Base-by-base conservation (phyloP, 2,797 vertebrate species). In the Gadopsis marmoratus region DNA sequence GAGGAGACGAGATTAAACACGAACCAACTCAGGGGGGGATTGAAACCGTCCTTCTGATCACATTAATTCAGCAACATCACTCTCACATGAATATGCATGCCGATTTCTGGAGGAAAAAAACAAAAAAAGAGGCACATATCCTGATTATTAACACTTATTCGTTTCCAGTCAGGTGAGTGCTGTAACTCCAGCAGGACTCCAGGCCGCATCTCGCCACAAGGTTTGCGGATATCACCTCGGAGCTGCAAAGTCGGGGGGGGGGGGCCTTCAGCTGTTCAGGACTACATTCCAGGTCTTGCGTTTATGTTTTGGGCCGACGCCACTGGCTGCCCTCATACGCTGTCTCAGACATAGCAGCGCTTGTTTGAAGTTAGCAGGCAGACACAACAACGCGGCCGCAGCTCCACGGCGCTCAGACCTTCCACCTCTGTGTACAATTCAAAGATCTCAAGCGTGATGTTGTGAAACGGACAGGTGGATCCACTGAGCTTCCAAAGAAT, bases 1-100 rank as follows among this genome's bases (percentile, higher is more conserved):
- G 54, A 91, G 82, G 81, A 88, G 80, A 90, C 82, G 5, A 87
- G 86, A 94, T 94, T 89, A 93, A 90, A 92, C 86, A 78, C 48
- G 60, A 88, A 86, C 59, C 71, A 51, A 76, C 81, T 86, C 86
- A 75, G 47, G 53, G 16, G 16, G 86, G 76, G 88, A 84, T 79
- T 86, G 60, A 73, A 86, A 71, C 58, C 85, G 76, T 88, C 90
- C 86, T 85, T 87, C 92, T 89, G 85, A 93, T 93, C 89, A 75
- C 86, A 90, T 94, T 92, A 78, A 89, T 91, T 88, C 88, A 83
- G 85, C 85, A 82, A 79, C 81, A 78, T 85, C 76, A 84, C 64
- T 26, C 80, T 76, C 8, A 50, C 74, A 71, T 91, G 85, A 86
- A 92, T 87, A 87, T 88, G 76, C 26, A 86, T 89, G 69, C 66